These are phyloP conservation scores for Prunella strophiata DNA, from an alignment of 2,797 vertebrate genomes.

Conservation along the genomic window DNA sequence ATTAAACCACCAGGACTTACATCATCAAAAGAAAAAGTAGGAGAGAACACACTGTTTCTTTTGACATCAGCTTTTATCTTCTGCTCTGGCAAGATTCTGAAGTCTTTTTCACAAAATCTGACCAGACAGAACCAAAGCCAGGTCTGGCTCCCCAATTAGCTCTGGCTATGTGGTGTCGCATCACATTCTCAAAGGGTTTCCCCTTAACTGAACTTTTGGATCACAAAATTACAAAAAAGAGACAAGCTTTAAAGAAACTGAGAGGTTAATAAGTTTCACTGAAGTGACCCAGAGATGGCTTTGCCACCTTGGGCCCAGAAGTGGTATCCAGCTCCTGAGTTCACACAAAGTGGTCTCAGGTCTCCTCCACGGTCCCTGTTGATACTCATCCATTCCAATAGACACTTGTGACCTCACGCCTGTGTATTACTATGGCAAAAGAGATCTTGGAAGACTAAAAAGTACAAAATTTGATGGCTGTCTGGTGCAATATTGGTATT, in stretches of 20 bases:
- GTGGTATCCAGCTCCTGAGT: background rate
- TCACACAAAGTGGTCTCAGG: background rate
- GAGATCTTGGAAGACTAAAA: background rate
- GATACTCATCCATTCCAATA: background rate
- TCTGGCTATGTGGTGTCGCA: constrained; percentile 27
- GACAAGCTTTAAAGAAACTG: background rate
- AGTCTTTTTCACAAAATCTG: constrained; percentile 58
- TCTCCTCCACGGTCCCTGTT: background rate
- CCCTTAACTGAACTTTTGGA: constrained; percentile 28
- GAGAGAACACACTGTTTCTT: constrained; percentile 70
- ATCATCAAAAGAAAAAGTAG: constrained; percentile 69
- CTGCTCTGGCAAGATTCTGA: constrained; percentile 54
- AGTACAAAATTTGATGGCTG: background rate
- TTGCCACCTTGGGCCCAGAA: background rate
- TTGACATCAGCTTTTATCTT: constrained; percentile 63
- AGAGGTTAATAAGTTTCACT: background rate
- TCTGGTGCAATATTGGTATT: background rate
- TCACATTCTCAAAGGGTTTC: constrained; percentile 40
- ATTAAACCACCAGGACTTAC: constrained; percentile 69
- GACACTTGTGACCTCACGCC: background rate
- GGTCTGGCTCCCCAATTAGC: constrained; percentile 74
- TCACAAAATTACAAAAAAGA: background rate
- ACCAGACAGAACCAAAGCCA: constrained; percentile 55
- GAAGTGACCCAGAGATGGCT: background rate
- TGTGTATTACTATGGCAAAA: background rate